These are phyloP conservation scores for Pomatorhinus ruficollis DNA, from an alignment of 2,113 vertebrate species.

Conservation along the genomic window DNA sequence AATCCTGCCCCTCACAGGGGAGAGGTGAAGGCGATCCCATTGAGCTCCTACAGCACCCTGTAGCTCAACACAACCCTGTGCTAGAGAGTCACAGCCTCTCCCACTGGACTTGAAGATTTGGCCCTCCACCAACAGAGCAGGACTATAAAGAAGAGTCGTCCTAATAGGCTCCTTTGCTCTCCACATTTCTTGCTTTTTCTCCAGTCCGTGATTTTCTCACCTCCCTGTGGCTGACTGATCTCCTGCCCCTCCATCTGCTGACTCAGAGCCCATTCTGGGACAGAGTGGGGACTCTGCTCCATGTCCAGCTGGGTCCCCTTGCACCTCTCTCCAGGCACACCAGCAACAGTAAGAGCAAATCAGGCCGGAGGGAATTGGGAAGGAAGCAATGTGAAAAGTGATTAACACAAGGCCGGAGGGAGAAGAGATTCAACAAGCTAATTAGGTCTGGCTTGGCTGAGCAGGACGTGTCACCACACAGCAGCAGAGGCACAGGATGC, in stretches of 20 bases:
- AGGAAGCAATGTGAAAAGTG: slow-evolving; percentile 40
- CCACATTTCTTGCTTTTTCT: background rate
- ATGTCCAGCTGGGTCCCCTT: background rate
- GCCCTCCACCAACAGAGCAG: background rate
- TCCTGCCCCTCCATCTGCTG: accelerated
- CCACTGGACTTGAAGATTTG: background rate
- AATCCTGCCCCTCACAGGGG: background rate
- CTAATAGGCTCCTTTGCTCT: background rate
- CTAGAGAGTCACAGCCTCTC: background rate
- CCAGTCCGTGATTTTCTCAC: background rate
- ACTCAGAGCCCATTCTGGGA: background rate
- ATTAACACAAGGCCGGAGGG: slow-evolving; percentile 50
- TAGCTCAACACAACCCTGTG: background rate
- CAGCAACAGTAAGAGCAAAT: background rate
- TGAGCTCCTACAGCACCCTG: background rate
- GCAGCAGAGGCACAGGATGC: background rate
- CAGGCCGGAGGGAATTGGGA: slow-evolving; percentile 13
- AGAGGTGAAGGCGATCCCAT: background rate
- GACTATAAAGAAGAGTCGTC: background rate
- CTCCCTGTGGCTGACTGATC: background rate
- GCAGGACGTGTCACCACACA: background rate
- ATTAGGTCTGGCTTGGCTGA: slow-evolving; percentile 45
- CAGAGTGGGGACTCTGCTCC: background rate
- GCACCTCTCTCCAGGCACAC: background rate
- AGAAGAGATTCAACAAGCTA: slow-evolving; percentile 55